These are phyloP conservation scores for Halichoerus grypus DNA, from an alignment of 2,113 vertebrate genomes.

Conservation along the genomic window DNA sequence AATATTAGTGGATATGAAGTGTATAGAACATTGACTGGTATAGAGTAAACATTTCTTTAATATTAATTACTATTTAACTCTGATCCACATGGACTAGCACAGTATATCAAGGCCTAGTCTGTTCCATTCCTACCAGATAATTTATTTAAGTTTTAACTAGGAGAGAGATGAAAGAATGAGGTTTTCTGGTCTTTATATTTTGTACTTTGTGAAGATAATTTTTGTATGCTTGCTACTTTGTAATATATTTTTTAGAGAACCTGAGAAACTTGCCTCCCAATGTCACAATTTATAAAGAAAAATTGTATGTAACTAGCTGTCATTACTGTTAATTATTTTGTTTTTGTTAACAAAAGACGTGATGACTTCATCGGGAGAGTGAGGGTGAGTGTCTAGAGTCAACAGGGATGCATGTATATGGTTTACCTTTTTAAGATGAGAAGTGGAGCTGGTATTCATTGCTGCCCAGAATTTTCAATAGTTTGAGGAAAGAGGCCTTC, in stretches of 20 bases:
- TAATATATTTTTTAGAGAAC: not conserved
- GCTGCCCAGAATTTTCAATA: not conserved
- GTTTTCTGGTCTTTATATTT: not conserved
- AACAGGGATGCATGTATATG: too few species aligned
- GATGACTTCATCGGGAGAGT: not conserved
- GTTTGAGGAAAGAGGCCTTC: not conserved
- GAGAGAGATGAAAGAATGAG: not conserved
- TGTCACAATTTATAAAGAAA: not conserved
- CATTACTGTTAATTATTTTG: not conserved
- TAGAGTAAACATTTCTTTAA: not conserved
- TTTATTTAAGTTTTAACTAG: not conserved
- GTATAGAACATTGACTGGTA: not conserved
- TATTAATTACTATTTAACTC: not conserved
- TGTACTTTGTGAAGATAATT: not conserved
- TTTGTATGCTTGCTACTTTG: not conserved
- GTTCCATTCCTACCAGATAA: not conserved
- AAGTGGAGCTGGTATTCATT: not conserved
- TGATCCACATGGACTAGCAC: not conserved
- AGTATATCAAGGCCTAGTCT: not conserved
- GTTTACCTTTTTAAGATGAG: not conserved
- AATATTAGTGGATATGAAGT: not conserved
- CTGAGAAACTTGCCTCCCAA: not conserved
- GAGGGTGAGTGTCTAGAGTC: too few species aligned
- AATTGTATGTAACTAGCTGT: not conserved
- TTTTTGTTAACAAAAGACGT: conserved; percentile 3